Evolutionary conservation across 2,888 invertebrate species (phyloP).

Genomic region (Eubasilissa splendida): DNA sequence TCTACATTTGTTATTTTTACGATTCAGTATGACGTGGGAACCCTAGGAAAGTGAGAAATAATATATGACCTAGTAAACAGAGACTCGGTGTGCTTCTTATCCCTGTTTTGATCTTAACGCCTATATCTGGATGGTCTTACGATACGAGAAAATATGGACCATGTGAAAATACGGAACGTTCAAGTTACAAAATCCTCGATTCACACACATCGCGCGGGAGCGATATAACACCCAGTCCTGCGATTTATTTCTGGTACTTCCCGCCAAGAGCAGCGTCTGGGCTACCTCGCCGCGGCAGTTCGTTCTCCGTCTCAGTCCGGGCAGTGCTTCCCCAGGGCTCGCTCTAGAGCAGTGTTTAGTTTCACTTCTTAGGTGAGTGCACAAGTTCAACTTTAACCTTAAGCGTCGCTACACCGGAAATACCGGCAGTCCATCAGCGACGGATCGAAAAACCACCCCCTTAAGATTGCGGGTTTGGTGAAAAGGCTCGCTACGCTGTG

Average conservation of each 20-base stretch:
- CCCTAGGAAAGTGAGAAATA: too few species aligned
- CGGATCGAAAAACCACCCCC: too few species aligned
- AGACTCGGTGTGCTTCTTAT: background rate
- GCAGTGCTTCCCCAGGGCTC: constrained; percentile 78
- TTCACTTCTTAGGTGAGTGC: constrained; percentile 56
- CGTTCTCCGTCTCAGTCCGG: constrained; percentile 74
- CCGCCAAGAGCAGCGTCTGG: constrained; percentile 53
- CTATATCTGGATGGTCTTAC: constrained; percentile 49
- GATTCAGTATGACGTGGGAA: too few species aligned
- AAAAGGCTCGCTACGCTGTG: too few species aligned
- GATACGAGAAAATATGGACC: constrained; percentile 47
- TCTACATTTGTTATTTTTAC: too few species aligned
- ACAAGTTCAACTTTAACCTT: constrained; percentile 46
- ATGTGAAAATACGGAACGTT: constrained; percentile 51
- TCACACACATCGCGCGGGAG: constrained; percentile 50
- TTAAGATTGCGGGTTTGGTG: too few species aligned
- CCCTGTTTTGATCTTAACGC: constrained; percentile 26
- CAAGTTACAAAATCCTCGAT: constrained; percentile 56
- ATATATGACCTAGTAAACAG: too few species aligned
- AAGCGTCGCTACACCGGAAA: constrained; percentile 2
- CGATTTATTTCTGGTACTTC: constrained; percentile 56
- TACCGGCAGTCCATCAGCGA: too few species aligned
- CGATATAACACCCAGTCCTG: constrained; percentile 50
- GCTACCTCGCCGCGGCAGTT: constrained; percentile 67
- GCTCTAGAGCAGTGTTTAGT: constrained; percentile 54